Evolutionary conservation across 2,888 invertebrate species (phyloP).

Genomic region (Teinopalpus imperialis): DNA sequence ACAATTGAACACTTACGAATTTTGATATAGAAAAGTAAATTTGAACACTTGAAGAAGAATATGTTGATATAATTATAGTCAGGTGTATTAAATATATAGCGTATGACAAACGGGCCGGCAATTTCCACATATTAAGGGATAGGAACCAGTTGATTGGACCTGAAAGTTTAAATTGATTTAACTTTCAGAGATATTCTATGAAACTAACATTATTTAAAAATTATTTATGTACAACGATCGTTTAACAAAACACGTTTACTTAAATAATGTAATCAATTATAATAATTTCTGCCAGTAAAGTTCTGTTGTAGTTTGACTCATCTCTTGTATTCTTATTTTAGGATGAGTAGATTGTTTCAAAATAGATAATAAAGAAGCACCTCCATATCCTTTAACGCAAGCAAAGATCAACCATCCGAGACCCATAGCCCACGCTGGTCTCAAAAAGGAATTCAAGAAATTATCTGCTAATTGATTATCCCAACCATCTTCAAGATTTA

Average conservation of each 20-base stretch:
- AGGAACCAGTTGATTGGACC: constrained; percentile 71
- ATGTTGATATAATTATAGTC: constrained; percentile 29
- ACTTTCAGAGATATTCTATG: no score
- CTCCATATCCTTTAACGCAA: constrained; percentile 68
- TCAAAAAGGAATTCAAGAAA: constrained; percentile 54
- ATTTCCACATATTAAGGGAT: constrained; percentile 68
- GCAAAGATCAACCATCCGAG: constrained; percentile 72
- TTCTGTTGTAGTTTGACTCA: no score
- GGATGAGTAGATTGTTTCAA: no score
- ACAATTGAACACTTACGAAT: constrained; percentile 11
- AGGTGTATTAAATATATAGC: constrained; percentile 79
- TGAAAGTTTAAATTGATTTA: constrained; percentile 31
- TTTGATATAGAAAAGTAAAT: constrained; percentile 9
- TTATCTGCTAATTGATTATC: constrained; percentile 47
- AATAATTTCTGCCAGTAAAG: no score
- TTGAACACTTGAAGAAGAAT: constrained; percentile 8
- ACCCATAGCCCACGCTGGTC: constrained; percentile 66
- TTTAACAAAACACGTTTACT: no score
- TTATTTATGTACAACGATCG: neutral
- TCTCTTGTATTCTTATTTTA: no score
- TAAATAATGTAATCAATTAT: neutral
- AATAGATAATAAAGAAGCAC: no score
- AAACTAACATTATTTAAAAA: neutral
- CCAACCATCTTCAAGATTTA: constrained; percentile 47
- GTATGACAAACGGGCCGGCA: constrained; percentile 75